A percentile compares a stretch with the other conserved stretches of the same genome.
Evolutionary conservation across 2,113 vertebrate genomes (phyloP).

Genomic region (Nesospiza acunhae): DNA sequence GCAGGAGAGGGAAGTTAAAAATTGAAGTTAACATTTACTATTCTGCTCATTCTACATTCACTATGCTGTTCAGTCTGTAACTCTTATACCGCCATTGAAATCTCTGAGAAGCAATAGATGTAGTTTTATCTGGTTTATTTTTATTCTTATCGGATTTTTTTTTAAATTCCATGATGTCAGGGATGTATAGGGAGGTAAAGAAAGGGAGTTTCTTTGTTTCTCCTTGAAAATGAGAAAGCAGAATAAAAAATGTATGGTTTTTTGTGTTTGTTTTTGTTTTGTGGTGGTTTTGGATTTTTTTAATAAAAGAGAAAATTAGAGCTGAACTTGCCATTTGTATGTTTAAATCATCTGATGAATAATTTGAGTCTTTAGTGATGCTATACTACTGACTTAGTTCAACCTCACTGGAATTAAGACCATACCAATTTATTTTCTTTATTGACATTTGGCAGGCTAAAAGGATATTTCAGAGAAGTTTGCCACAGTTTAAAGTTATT

Average conservation of each 20-base stretch:
- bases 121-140: not conserved
- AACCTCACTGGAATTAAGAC: not conserved
- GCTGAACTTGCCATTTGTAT: not conserved
- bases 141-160: not conserved
- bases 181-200: not conserved
- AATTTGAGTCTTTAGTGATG: not conserved
- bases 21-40: not conserved
- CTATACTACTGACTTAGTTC: not conserved
- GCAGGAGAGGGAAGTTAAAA: not conserved
- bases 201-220: rapidly evolving
- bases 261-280: not conserved
- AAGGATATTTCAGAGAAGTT: not conserved
- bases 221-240: not conserved
- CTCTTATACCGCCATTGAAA: not conserved
- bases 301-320: not conserved
- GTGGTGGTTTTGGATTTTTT: not conserved
- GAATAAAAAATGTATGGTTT: not conserved
- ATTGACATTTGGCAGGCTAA: not conserved
- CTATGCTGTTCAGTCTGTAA: not conserved
- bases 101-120: not conserved
- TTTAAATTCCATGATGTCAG: not conserved
- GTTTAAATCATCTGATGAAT: not conserved
- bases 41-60: not conserved
- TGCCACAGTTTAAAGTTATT: not conserved
- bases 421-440: not conserved